Evolutionary conservation across 2,797 vertebrate species (phyloP), one percentile per base, ranked within the genome.

Genomic region (Enteromius afrohamiltoni): DNA sequence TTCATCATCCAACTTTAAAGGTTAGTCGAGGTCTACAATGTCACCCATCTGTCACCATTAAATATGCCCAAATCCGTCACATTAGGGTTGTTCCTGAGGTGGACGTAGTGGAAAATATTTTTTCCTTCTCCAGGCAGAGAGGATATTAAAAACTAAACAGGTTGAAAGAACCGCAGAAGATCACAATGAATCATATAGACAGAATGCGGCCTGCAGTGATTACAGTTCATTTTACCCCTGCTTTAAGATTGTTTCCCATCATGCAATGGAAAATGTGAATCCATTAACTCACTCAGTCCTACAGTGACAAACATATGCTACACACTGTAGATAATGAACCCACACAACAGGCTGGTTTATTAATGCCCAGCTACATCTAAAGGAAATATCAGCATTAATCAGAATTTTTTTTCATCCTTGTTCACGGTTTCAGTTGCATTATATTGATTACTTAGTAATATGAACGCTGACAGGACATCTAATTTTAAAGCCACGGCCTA

Each of bases 31-130:
- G 77, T 77, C 53, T 69, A 73, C 84, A 86, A 84, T 81, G 67
- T 76, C 58, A 77, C 55, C 51, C 73, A 80, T 86, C 82, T 77
- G 78, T 80, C 78, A 84, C 73, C 53, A 74, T 86, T 86, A 83
- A 49, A 79, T 19, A 79, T 26, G 37, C 40, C 37, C 47, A 58
- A 65, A 76, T 77, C 69, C 21, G 19, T 86, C 81, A 73, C 62
- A 53, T 49, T 62, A 83, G 5, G 7, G 19, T 55, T 82, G 51
- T 53, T 75, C 75, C 68, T 62, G 21, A 73, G 37, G 29, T 79
- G 70, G 26, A 74, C 45, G 19, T 42, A 17, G 60, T 45, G 67
- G 47, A 65, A 26, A 55, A 45, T 17, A 6, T 62, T 29, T 37
- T 84, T n/a, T 13, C 49, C 51, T 6, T 64, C 67, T 47, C 47